Evolutionary conservation across 2,888 invertebrate genomes (phyloP).

Genomic region (Hartigia nigra): DNA sequence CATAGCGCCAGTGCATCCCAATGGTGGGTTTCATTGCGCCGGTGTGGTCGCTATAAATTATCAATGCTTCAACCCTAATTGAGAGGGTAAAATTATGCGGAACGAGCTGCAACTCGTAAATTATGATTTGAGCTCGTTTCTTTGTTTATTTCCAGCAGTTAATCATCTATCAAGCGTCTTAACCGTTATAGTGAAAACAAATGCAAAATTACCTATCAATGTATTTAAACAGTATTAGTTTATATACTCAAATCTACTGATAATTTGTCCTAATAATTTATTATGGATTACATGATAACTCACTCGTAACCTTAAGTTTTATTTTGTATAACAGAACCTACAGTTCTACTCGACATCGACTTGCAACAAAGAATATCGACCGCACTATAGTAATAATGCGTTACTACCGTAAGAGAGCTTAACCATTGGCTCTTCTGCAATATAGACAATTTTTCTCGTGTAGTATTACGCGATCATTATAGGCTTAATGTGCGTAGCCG

Average conservation of each 20-base stretch:
- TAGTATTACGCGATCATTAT: constrained; percentile 3
- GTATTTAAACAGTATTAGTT: neutral
- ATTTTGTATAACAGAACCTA: neutral
- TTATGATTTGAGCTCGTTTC: neutral
- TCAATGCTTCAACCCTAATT: neutral
- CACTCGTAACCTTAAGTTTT: neutral
- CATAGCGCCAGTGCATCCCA: constrained; percentile 1
- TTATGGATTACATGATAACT: neutral
- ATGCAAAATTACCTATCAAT: neutral
- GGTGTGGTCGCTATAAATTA: constrained; percentile 9
- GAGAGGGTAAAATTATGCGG: neutral
- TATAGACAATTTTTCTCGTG: neutral
- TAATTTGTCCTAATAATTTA: neutral
- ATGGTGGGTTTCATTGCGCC: neutral
- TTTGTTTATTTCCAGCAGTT: neutral
- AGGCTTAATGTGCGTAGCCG: neutral
- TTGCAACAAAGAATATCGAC: neutral
- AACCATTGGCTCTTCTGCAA: neutral
- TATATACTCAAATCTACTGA: neutral
- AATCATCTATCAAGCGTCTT: neutral
- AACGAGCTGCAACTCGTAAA: neutral
- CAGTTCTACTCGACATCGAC: neutral
- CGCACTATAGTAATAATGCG: neutral
- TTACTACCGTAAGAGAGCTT: neutral
- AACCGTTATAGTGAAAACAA: neutral